Base-by-base conservation (phyloP, 2,888 invertebrate species). In the Lasioglossum leucozonium region DNA sequence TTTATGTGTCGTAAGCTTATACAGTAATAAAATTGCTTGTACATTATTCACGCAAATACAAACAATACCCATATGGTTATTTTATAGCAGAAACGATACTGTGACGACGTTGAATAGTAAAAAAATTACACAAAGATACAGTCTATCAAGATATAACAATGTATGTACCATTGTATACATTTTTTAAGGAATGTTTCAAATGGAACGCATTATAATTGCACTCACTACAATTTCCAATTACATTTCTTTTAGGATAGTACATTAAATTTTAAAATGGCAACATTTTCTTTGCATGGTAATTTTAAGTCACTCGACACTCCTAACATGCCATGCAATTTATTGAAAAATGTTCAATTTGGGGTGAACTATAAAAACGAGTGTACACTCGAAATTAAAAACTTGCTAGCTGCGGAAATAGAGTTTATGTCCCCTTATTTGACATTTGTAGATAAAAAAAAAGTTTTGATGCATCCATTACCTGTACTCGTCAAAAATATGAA, bases 1-100 rank as follows among this genome's bases (percentile, higher is more conserved):
- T 94, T 95, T 97, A 94, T 97, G 97, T 91, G 95, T 96, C 0
- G 93, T 97, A 79, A 96, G 96, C 11, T 94, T 96, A 82, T 96
- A 95, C 90, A 95, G 95, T 26, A 95, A 96, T 72, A 90, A 92
- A 71, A 62, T 90, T 16, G 88, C 93, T 1, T 95, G 95, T 72
- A 91, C 91, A 76, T 51, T 89, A 47, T 92, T 92, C 55, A 86
- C 87, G 81, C 86, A 91, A 34, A 89, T 87, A 5, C 91, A 93
- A 72, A 81, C 84, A 40, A 86, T 90, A 37, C 91, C 94, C n/a
- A 90, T 93, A 30, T 95, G 95, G 94, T 90, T 96, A 76, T 96
- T 95, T 92, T 96, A 96, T 87, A 94, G 94, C 8, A 95, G 95
- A 91, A 95, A 95, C 65, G 96, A 96, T 87, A 95, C 95, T n/a